These are phyloP conservation scores for Malacoraja senta DNA, from an alignment of 2,797 vertebrate genomes.

Conservation along the genomic window DNA sequence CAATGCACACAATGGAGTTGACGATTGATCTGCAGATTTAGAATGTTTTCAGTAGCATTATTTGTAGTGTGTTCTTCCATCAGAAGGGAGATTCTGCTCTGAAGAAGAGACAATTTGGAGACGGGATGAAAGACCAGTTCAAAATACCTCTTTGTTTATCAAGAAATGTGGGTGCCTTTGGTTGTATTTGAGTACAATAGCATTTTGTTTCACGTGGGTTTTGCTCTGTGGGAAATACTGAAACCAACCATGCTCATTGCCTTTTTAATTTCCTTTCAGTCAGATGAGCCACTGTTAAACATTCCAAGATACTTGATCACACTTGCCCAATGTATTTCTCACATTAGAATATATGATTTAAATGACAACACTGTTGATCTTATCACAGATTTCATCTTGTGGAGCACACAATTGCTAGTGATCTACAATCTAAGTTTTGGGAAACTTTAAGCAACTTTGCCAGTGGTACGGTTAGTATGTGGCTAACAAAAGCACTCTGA, in stretches of 20 bases:
- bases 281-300: neutral
- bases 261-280: neutral
- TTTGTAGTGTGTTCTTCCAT: too few relatives aligned
- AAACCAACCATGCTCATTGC: neutral
- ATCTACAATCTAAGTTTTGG: neutral
- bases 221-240: neutral
- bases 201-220: neutral
- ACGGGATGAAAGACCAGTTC: neutral
- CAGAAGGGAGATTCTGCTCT: neutral
- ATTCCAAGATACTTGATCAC: neutral
- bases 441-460: neutral
- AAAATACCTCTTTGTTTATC: neutral
- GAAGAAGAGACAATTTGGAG: neutral
- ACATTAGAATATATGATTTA: neutral
- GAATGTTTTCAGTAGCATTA: too few relatives aligned
- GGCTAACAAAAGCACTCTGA: neutral
- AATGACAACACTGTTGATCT: neutral
- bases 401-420: neutral
- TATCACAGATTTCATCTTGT: neutral
- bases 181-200: neutral
- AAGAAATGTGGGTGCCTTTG: neutral
- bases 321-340: neutral
- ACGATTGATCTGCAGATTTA: too few relatives aligned
- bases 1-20: too few relatives aligned
- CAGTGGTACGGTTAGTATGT: neutral